phyloP scores from a whole-genome alignment of 2,113 vertebrate species.

The Ivindomyrus marchei region DNA sequence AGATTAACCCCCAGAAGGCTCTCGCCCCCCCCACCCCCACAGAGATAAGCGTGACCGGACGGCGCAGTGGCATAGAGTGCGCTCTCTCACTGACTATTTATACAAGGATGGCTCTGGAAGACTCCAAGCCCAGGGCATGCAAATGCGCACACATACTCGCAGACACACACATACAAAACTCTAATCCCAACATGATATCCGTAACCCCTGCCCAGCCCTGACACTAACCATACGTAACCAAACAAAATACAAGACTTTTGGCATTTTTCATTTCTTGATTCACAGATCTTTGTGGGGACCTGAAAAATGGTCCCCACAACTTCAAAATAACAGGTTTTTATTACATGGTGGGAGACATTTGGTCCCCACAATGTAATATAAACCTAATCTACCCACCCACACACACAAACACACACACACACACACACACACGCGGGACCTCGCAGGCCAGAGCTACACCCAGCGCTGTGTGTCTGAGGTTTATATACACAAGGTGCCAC shows the following conservation, averaged over 20 bases:
- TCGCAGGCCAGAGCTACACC: neutral
- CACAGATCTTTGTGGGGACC: no score
- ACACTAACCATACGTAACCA: no score
- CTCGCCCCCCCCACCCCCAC: neutral
- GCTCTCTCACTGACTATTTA: conserved; percentile 19
- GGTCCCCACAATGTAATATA: no score
- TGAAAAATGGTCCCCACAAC: no score
- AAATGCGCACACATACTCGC: neutral
- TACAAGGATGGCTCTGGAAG: conserved; percentile 9
- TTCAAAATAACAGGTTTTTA: no score
- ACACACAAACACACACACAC: neutral
- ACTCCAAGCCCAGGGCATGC: neutral
- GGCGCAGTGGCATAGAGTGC: neutral
- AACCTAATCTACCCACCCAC: neutral
- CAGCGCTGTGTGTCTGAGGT: neutral
- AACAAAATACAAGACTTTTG: neutral
- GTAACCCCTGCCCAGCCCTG: no score
- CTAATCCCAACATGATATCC: no score
- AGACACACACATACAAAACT: neutral
- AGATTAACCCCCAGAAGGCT: neutral
- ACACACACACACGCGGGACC: neutral
- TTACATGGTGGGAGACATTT: no score
- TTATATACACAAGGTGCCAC: neutral
- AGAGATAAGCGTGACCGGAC: conserved; percentile 4
- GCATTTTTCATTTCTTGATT: no score